A percentile compares a stretch with the other conserved stretches of the same genome.
phyloP scores from a whole-genome alignment of 2,888 invertebrate genomes.

The Patella pellucida region DNA sequence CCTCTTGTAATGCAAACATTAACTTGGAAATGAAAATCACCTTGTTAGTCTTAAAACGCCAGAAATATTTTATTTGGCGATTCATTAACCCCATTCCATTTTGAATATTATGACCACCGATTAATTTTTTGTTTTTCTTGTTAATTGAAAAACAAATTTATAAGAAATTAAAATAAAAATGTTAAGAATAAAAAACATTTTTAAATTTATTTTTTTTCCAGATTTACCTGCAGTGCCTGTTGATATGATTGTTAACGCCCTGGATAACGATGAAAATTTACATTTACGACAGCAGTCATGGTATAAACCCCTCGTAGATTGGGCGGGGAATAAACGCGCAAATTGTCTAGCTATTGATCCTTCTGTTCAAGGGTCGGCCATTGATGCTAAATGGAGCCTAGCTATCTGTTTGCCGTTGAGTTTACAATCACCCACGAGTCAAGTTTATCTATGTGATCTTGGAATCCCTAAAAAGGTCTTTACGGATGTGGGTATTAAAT shows the following conservation, averaged over 20 bases:
- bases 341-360: conserved; percentile 84
- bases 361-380: conserved; percentile 76
- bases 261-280: conserved; percentile 64
- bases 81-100: too few species aligned
- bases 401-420: conserved; percentile 81
- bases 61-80: too few species aligned
- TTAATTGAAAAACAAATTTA: neutral
- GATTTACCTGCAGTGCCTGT: conserved; percentile 57
- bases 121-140: too few species aligned
- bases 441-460: conserved; percentile 86
- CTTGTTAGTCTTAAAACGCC: too few species aligned
- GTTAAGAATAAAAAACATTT: too few species aligned
- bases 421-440: conserved; percentile 73
- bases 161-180: neutral
- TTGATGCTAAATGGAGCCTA: conserved; percentile 79
- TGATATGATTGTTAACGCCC: conserved; percentile 67
- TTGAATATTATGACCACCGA: too few species aligned
- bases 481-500: conserved; percentile 81
- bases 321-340: conserved; percentile 81
- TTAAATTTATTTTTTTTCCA: conserved; percentile 35
- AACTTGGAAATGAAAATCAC: too few species aligned
- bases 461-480: conserved; percentile 85
- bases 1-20: too few species aligned
- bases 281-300: conserved; percentile 56
- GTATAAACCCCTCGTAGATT: conserved; percentile 76